Evolutionary conservation across 2,113 vertebrate genomes (phyloP), one percentile per base, ranked within the genome.

Genomic region (Clarias magur): DNA sequence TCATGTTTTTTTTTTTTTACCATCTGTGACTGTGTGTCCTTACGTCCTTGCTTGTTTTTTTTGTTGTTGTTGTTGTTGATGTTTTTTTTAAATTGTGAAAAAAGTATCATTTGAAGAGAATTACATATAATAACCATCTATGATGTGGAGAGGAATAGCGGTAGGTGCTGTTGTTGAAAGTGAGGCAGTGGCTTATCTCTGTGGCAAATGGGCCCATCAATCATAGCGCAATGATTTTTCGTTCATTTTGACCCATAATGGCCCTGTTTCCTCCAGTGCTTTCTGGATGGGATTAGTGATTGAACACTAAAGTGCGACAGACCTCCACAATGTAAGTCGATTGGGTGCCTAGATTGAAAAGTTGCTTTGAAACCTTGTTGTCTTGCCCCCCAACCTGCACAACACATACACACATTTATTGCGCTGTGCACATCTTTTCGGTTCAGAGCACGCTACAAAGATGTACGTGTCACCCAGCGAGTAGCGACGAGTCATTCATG

Each of bases 161-260:
- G 93, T 90, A 92, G 89, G 90, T 59, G 83, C 90, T 92, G 92
- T 91, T 92, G 90, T 93, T 93, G 91, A 92, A 91, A 94, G 90
- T 92, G 91, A 94, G 93, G 91, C 91, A 93, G 93, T 92, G 91
- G 91, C 91, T 94, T 93, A 92, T 94, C 93, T 93, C 91, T 90
- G 86, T 91, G 25, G 83, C 91, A 91, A 94, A 94, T 92, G 90
- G 91, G 90, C 88, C 86, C 92, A 94, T 95, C 94, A 93, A 93
- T 95, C 95, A 95, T 84, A 90, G 73, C 21, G 62, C 85, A 89
- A 90, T 93, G 92, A 93, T 93, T 91, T 88, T 92, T 91, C 91
- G 91, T 91, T 93, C 91, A 94, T 93, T 94, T 94, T 92, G 90
- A 91, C 87, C 92, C 88, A 84, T 93, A 94, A 94, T 92, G 90